phyloP scores from a whole-genome alignment of 2,797 vertebrate genomes.

The Antennarius maculatus region DNA sequence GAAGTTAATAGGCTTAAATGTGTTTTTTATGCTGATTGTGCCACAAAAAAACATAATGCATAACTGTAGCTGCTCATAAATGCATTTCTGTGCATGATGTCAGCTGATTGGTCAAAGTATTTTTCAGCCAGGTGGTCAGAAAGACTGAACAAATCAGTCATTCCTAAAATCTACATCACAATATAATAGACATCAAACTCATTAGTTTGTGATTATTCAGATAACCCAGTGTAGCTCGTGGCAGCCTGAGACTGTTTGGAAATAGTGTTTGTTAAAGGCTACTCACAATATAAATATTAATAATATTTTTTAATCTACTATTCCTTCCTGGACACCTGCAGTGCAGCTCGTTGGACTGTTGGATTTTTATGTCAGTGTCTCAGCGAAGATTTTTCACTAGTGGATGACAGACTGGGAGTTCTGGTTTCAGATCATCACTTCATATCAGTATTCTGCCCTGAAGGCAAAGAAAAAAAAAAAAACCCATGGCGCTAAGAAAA shows the following conservation, averaged over 20 bases:
- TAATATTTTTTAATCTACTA: too few species aligned
- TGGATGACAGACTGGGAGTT: not conserved
- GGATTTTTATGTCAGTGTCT: not conserved
- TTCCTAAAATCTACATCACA: too few species aligned
- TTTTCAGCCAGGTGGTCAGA: too few species aligned
- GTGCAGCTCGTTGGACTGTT: not conserved
- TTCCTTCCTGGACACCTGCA: not conserved
- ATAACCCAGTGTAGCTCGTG: not conserved
- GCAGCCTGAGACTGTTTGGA: not conserved
- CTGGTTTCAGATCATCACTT: not conserved
- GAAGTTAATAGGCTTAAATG: too few species aligned
- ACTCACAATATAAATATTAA: not conserved
- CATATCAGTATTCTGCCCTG: not conserved
- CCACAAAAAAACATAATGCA: too few species aligned
- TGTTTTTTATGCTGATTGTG: too few species aligned
- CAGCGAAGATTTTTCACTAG: not conserved
- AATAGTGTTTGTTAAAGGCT: conserved; percentile 5
- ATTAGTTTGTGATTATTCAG: not conserved
- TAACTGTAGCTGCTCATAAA: too few species aligned
- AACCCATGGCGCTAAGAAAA: conserved; percentile 20
- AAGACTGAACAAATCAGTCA: too few species aligned
- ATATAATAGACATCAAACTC: too few species aligned
- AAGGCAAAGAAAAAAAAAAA: conserved; percentile 2
- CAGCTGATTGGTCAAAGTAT: not conserved
- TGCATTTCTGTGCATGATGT: not conserved